Base-by-base conservation (phyloP, 2,888 invertebrate species). In the Limnephilus marmoratus region DNA sequence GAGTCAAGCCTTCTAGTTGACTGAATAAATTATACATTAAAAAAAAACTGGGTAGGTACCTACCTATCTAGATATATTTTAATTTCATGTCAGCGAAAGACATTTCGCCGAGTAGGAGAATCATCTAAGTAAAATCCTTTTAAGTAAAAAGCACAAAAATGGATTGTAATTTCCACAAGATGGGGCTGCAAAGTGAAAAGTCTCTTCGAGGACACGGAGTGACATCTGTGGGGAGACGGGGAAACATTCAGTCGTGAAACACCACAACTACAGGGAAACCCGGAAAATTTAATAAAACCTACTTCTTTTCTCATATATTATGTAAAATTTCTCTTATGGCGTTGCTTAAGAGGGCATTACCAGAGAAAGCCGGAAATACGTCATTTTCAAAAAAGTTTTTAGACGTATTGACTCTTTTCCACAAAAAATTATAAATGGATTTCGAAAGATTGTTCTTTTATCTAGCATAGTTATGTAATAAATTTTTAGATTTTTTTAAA, bases 131-230 rank as follows among this genome's bases (percentile, higher is more conserved):
- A 83, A 83, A 83, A 37, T 83, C 83, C 83, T 83, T 83, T 83
- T 41, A 83, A 34, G 86, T 29, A n/a, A 68, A 45, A 45, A 45
- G 86, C 86, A 29, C 15, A 86, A 41, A 86, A 86, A 86, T 86
- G 86, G 86, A 49, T 86, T 86, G 86, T 86, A 86, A 86, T 86
- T 86, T 86, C 24, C 29, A 49, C 41, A 86, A 86, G 86, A 86
- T 86, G 86, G 45, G n/a, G 45, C 41, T 86, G 86, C 1, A 86
- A 29, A 86, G 86, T 86, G 49, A 86, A 86, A 29, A 86, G 86
- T 49, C 86, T 15, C 86, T 34, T 34, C 24, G 34, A 83, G 86
- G 29, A 86, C 86, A 86, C 45, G 7, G 18, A 86, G 86, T 45
- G 86, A 86, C 86, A 86, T 86, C 86, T 86, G 86, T 29, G 29